These are phyloP conservation scores for Baronia brevicornis DNA, from an alignment of 2,888 invertebrate species.

Conservation along the genomic window DNA sequence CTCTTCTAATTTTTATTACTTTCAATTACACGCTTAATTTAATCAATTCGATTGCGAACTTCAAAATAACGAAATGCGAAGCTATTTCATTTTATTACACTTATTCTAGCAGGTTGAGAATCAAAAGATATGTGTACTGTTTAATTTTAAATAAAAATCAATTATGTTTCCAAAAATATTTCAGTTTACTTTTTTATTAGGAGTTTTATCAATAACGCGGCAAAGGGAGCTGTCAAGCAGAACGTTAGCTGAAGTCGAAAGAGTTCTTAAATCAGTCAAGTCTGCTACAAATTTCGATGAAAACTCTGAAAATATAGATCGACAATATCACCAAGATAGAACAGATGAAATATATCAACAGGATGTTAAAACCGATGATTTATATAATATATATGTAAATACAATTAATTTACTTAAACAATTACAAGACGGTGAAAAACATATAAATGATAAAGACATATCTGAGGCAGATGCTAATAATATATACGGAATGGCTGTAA, in stretches of 20 bases:
- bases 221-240: conserved; percentile 1
- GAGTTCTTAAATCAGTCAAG: conserved; percentile 5
- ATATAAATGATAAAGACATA: too few species aligned
- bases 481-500: too few species aligned
- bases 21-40: conserved; percentile 20
- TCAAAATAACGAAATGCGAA: conserved; percentile 1
- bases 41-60: conserved; percentile 4
- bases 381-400: too few species aligned
- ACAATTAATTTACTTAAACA: too few species aligned
- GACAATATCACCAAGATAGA: conserved; percentile 7
- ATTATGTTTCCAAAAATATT: conserved; percentile 5
- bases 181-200: conserved; percentile 1
- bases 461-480: too few species aligned
- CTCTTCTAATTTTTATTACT: conserved; percentile 3
- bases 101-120: too few species aligned
- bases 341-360: background rate
- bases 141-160: background rate
- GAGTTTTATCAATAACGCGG: background rate
- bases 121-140: background rate
- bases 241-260: conserved; percentile 1
- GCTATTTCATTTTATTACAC: too few species aligned
- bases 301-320: conserved; percentile 3
- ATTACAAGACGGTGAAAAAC: too few species aligned
- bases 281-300: conserved; percentile 8
- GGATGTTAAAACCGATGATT: too few species aligned